Percentiles rank a stretch among this genome's conserved stretches.
phyloP scores from a whole-genome alignment of 1,140 invertebrate species.

The Sinella curviseta region DNA sequence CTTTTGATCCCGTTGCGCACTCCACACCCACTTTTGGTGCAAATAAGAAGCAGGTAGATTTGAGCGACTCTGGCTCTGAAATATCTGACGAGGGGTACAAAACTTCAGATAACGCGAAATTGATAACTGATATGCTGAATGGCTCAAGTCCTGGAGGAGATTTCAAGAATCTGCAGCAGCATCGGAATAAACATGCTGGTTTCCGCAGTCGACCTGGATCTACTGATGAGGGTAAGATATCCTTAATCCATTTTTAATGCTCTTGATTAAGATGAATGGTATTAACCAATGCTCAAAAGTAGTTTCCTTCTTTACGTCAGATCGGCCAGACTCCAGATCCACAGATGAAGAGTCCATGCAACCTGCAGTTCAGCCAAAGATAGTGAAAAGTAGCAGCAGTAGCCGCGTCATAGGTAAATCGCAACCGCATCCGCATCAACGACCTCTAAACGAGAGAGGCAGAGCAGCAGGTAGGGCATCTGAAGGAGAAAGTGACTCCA shows the following conservation, averaged over 20 bases:
- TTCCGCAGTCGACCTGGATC: slow-evolving; percentile 38
- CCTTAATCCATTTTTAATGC: not conserved
- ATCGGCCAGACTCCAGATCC: slow-evolving; percentile 47
- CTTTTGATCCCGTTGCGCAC: slow-evolving; percentile 46
- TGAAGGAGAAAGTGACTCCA: not conserved
- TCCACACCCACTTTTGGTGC: slow-evolving; percentile 54
- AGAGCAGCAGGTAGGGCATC: not conserved
- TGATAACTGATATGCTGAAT: slow-evolving; percentile 1
- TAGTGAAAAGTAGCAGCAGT: slow-evolving; percentile 44
- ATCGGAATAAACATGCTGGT: not conserved
- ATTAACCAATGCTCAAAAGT: not conserved
- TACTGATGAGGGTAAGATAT: slow-evolving; percentile 45
- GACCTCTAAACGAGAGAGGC: slow-evolving; percentile 37
- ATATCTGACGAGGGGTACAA: slow-evolving; percentile 84
- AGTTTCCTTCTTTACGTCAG: slow-evolving; percentile 31
- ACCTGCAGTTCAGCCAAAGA: slow-evolving; percentile 15
- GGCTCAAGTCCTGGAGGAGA: not conserved
- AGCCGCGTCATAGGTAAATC: slow-evolving; percentile 27
- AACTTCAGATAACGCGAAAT: slow-evolving; percentile 53
- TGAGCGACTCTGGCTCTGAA: slow-evolving; percentile 75
- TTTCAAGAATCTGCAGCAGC: not conserved
- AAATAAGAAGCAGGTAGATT: slow-evolving; percentile 61
- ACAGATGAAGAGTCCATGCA: slow-evolving; percentile 46
- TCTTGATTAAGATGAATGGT: not conserved
- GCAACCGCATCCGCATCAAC: slow-evolving; percentile 19